Evolutionary conservation across 2,888 invertebrate species (phyloP).

Genomic region (Melanostoma mellinum): DNA sequence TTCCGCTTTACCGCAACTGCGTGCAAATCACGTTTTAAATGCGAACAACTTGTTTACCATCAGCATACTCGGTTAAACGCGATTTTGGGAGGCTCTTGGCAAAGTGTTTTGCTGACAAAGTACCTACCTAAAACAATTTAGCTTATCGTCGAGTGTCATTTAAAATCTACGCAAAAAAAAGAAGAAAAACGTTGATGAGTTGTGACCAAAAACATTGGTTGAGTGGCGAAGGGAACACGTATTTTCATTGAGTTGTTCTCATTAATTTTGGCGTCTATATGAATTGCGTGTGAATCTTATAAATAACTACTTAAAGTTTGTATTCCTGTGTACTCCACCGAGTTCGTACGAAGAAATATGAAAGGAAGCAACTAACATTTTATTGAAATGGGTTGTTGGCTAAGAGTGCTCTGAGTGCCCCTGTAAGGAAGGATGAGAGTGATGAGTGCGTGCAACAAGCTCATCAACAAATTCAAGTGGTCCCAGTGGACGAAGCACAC

Average conservation of each 20-base stretch:
- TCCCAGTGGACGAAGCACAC: too few species aligned
- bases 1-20: conserved; percentile 23
- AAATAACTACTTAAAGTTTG: too few species aligned
- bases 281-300: too few species aligned
- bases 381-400: too few species aligned
- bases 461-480: too few species aligned
- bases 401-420: too few species aligned
- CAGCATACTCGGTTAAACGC: neutral
- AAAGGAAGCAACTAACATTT: too few species aligned
- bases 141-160: conserved; percentile 53
- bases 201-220: conserved; percentile 16
- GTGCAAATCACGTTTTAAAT: conserved; percentile 64
- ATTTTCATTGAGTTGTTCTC: conserved; percentile 23
- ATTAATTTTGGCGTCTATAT: conserved; percentile 17
- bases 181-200: conserved; percentile 46
- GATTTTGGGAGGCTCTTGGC: conserved; percentile 6
- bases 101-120: conserved; percentile 40
- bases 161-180: conserved; percentile 25
- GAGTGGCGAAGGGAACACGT: conserved; percentile 1
- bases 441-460: too few species aligned
- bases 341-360: too few species aligned
- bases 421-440: too few species aligned
- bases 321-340: too few species aligned
- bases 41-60: conserved; percentile 55
- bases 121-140: conserved; percentile 62